Base-by-base conservation (phyloP, 2,797 vertebrate genomes). In the Hippoglossus hippoglossus region DNA sequence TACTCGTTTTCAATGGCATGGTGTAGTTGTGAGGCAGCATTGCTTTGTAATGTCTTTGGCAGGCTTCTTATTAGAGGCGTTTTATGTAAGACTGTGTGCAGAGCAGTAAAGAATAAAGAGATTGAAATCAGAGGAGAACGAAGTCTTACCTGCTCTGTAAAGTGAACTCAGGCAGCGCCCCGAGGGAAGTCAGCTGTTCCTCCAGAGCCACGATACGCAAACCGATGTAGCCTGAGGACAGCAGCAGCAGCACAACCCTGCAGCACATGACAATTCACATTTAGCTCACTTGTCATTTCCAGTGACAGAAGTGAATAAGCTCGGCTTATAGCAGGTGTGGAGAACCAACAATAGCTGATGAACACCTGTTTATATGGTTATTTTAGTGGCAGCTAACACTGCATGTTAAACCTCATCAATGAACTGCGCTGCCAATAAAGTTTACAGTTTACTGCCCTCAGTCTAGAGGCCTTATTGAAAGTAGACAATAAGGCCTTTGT, bases 201-300 rank as follows among this genome's bases (percentile, higher is more conserved):
- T 98, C 97, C 82, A 98, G 87, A 52, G 95, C 96, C 39, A 89
- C 79, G 0, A 97, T 96, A 28, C 96, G 95, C 62, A 97, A 87
- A 11, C 95, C 95, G 0, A 98, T 96, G 86, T 97, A 97, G n/a
- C 95, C 95, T 0, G 95, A 97, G 52, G 95, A 96, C 77, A 97
- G 82, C 76, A 98, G 93, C 72, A 97, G 88, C 71, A 95, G 83
- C 58, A 96, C 81, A 55, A 95, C 94, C 87, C 96, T 97, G 86
- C 7, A 73, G 16, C 6, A 60, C 3, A 44, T 18, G 8, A 44
- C 22, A 25, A 22, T 50, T 73, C 46, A 73, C 0, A 8, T 46
- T 22, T 31, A 63, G 1, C 1, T 46, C 39, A 15, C 50, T 64
- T 64, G 41, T 50, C 15, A n/a, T 6, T 21, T 10, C 9, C 25